A percentile compares a stretch with the other conserved stretches of the same genome.
These are phyloP conservation scores for Oncorhynchus keta DNA, from an alignment of 2,113 vertebrate species.

Conservation along the genomic window DNA sequence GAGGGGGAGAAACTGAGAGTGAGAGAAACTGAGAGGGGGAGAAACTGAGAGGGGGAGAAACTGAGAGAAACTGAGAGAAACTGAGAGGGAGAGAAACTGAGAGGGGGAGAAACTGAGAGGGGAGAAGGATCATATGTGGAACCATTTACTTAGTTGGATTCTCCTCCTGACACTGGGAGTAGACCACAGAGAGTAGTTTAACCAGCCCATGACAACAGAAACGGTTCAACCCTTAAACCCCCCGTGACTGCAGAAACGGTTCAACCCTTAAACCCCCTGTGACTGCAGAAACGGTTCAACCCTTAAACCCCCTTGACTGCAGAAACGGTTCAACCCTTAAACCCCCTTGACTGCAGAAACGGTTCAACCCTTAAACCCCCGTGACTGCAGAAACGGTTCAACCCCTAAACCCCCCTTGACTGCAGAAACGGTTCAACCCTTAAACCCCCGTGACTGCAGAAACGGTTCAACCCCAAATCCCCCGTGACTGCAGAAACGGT, in stretches of 20 bases:
- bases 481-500: slow-evolving; percentile 5
- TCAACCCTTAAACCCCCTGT: slow-evolving; percentile 27
- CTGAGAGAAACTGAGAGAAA: no score
- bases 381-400: no score
- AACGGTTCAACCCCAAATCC: slow-evolving; percentile 24
- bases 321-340: no score
- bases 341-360: no score
- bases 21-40: no score
- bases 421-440: no score
- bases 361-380: no score
- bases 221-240: slow-evolving; percentile 9
- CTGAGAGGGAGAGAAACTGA: no score
- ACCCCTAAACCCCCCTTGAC: no score
- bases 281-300: slow-evolving; percentile 16
- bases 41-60: background rate
- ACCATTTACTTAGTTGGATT: slow-evolving; percentile 64
- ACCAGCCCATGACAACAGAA: slow-evolving; percentile 54
- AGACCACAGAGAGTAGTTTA: slow-evolving; percentile 52
- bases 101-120: no score
- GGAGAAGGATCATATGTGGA: slow-evolving; percentile 50
- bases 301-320: no score
- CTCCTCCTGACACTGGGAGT: slow-evolving; percentile 58
- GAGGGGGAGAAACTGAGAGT: background rate
- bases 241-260: no score
- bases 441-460: background rate